Percentiles rank a stretch among this genome's conserved stretches.
phyloP scores from a whole-genome alignment of 2,113 vertebrate genomes.

The Oryzias celebensis region DNA sequence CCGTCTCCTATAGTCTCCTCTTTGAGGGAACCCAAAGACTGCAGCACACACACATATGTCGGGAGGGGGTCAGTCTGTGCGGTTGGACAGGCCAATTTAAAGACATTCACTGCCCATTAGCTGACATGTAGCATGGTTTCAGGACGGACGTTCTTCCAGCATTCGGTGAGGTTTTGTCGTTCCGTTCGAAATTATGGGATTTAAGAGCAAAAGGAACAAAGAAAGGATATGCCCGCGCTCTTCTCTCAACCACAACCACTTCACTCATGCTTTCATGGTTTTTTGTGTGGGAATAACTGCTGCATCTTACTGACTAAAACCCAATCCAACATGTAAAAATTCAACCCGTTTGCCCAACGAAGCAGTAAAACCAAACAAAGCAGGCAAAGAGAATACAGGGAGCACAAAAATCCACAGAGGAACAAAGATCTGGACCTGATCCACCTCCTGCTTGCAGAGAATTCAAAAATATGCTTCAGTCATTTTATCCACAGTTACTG shows the following conservation, averaged over 20 bases:
- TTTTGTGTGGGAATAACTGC: not conserved
- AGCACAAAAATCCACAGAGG: constrained; percentile 20
- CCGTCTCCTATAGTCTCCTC: constrained; percentile 53
- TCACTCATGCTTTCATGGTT: not conserved
- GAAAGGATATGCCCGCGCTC: constrained; percentile 14
- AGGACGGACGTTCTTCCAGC: constrained; percentile 50
- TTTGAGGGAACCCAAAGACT: constrained; percentile 50
- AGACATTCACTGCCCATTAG: constrained; percentile 66
- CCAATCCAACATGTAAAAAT: constrained; percentile 36
- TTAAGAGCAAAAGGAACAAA: constrained; percentile 51
- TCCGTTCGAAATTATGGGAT: constrained; percentile 53
- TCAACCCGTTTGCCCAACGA: constrained; percentile 32
- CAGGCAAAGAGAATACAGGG: constrained; percentile 4
- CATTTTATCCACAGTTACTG: constrained; percentile 18
- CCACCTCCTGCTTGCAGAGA: not conserved
- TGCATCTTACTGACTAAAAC: constrained; percentile 44
- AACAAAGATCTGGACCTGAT: constrained; percentile 10
- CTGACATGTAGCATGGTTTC: constrained; percentile 51
- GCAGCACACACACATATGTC: constrained; percentile 41
- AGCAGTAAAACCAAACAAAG: constrained; percentile 29
- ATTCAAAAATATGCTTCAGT: constrained; percentile 27
- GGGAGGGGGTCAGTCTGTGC: constrained; percentile 38
- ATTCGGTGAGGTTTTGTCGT: constrained; percentile 32
- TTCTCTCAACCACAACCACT: constrained; percentile 35
- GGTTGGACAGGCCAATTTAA: constrained; percentile 63